Conservation (phyloP, 1,140 invertebrate species). For the Bombus fervidus region DNA sequence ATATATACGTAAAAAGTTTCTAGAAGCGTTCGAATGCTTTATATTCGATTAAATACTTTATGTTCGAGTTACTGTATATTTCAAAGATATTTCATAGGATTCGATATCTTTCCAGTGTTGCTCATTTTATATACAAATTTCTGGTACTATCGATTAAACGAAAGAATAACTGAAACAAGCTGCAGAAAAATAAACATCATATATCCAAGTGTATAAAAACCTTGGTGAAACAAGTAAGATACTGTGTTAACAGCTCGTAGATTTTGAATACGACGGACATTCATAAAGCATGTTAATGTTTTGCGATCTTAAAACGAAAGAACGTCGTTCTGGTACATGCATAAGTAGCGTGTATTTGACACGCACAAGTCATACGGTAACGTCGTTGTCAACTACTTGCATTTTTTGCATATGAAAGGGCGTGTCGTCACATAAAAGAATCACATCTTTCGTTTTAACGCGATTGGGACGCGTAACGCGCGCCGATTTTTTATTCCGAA, state of each 20-base stretch:
- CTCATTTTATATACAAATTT: too few species aligned
- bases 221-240: too few species aligned
- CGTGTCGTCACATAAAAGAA: background rate
- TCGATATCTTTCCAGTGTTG: background rate
- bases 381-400: background rate
- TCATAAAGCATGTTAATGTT: background rate
- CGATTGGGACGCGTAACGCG: background rate
- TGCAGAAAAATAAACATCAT: too few species aligned
- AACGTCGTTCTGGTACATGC: background rate
- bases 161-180: background rate
- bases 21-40: too few species aligned
- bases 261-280: background rate
- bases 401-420: constrained; percentile 19
- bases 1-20: too few species aligned
- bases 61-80: too few species aligned
- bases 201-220: too few species aligned
- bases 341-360: background rate
- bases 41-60: too few species aligned
- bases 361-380: background rate
- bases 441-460: background rate
- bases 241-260: background rate
- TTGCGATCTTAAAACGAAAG: background rate
- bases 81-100: background rate
- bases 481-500: background rate
- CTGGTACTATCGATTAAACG: background rate